Evolutionary conservation across 2,113 vertebrate species (phyloP).

Genomic region (Datnioides undecimradiatus): DNA sequence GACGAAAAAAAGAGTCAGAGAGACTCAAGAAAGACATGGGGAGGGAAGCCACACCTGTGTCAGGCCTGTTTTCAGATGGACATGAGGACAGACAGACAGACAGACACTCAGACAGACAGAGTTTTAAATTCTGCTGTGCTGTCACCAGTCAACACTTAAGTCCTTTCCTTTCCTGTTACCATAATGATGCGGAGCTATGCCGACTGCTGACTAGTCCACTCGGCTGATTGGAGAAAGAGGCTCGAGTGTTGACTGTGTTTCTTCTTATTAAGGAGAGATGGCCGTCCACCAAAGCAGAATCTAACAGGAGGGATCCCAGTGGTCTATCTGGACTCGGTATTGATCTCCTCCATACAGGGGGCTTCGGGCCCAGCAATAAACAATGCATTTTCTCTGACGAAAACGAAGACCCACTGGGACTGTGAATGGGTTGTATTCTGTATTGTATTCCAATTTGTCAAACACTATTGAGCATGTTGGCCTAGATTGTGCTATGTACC

Average conservation of each 20-base stretch:
- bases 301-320: conserved; percentile 64
- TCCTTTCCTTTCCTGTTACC: conserved; percentile 58
- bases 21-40: conserved; percentile 57
- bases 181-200: conserved; percentile 71
- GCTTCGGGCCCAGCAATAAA: conserved; percentile 54
- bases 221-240: conserved; percentile 65
- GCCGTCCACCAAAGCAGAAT: conserved; percentile 58
- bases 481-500: conserved; percentile 31
- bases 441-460: conserved; percentile 64
- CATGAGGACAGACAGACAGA: conserved; percentile 29
- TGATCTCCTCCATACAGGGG: conserved; percentile 46
- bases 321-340: conserved; percentile 64
- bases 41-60: conserved; percentile 75
- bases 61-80: conserved; percentile 57
- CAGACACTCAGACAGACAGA: conserved; percentile 9
- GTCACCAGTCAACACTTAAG: conserved; percentile 53
- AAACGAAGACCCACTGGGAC: conserved; percentile 36
- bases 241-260: conserved; percentile 66
- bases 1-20: conserved; percentile 36
- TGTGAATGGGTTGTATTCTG: conserved; percentile 32
- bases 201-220: conserved; percentile 76
- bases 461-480: conserved; percentile 42
- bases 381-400: conserved; percentile 48
- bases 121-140: conserved; percentile 53
- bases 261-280: conserved; percentile 56